Evolutionary conservation across 2,113 vertebrate genomes (phyloP).

Genomic region (Oxyruncus cristatus): DNA sequence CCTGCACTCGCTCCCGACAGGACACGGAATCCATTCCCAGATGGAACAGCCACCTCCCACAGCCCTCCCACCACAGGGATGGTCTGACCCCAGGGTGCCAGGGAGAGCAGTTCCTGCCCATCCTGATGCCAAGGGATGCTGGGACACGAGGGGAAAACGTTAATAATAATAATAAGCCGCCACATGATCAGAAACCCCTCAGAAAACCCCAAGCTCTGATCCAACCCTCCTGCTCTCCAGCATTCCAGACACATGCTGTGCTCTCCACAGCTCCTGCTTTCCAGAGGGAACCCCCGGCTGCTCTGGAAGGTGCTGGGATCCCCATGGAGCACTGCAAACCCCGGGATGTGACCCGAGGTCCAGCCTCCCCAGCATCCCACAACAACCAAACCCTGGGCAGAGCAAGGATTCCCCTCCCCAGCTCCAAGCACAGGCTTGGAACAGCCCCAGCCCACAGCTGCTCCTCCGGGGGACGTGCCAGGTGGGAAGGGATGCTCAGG

Average conservation of each 20-base stretch:
- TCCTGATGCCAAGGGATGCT: accelerated
- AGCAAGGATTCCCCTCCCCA: background rate
- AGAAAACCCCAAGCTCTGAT: accelerated
- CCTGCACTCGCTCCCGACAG: background rate
- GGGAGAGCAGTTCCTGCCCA: background rate
- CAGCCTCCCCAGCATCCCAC: accelerated
- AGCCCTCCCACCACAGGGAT: background rate
- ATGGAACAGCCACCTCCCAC: accelerated
- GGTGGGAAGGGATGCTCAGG: accelerated
- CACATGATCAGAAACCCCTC: accelerated
- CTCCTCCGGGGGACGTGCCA: accelerated
- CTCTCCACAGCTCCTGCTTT: background rate
- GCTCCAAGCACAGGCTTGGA: accelerated
- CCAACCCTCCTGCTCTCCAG: accelerated
- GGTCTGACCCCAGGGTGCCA: accelerated
- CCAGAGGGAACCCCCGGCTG: accelerated
- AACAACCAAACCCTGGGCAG: accelerated
- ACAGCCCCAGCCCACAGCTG: background rate
- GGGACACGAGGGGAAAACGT: accelerated
- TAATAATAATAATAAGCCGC: accelerated
- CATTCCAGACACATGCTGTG: accelerated
- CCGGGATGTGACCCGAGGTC: accelerated
- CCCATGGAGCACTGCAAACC: accelerated
- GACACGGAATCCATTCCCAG: accelerated
- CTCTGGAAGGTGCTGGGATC: background rate